These are phyloP conservation scores for Ornithorhynchus anatinus DNA, from an alignment of 2,113 vertebrate genomes.

Conservation along the genomic window DNA sequence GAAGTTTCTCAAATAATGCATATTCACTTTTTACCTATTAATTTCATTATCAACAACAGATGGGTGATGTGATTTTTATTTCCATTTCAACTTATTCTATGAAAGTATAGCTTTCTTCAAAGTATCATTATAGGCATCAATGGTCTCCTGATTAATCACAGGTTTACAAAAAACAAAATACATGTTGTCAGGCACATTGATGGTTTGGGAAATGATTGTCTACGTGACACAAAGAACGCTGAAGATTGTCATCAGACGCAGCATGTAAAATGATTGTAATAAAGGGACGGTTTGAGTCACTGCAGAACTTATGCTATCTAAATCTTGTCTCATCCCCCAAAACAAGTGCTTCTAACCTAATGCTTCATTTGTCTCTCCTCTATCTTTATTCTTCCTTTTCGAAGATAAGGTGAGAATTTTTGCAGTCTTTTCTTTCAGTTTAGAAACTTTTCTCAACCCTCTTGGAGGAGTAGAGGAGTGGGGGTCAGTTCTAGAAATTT, in stretches of 20 bases:
- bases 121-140: neutral
- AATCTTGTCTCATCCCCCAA: neutral
- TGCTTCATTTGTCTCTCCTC: neutral
- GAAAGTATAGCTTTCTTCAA: neutral
- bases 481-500: too few relatives aligned
- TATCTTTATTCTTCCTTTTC: too few relatives aligned
- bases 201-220: constrained; percentile 30
- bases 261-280: neutral
- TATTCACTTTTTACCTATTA: constrained; percentile 46
- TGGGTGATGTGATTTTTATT: constrained; percentile 3
- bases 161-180: constrained; percentile 35
- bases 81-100: constrained; percentile 13
- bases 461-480: too few relatives aligned
- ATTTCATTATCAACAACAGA: constrained; percentile 55
- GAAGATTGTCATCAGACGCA: constrained; percentile 14
- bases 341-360: neutral
- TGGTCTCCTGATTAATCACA: constrained; percentile 27
- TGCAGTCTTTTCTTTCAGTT: too few relatives aligned
- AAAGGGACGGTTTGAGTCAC: constrained; percentile 6
- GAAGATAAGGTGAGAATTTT: too few relatives aligned
- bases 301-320: neutral
- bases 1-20: constrained; percentile 40
- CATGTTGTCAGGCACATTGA: constrained; percentile 6
- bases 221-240: constrained; percentile 11
- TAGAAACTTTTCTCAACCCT: too few relatives aligned